Base-by-base conservation (phyloP, 2,797 vertebrate genomes). In the Pelobates cultripes region DNA sequence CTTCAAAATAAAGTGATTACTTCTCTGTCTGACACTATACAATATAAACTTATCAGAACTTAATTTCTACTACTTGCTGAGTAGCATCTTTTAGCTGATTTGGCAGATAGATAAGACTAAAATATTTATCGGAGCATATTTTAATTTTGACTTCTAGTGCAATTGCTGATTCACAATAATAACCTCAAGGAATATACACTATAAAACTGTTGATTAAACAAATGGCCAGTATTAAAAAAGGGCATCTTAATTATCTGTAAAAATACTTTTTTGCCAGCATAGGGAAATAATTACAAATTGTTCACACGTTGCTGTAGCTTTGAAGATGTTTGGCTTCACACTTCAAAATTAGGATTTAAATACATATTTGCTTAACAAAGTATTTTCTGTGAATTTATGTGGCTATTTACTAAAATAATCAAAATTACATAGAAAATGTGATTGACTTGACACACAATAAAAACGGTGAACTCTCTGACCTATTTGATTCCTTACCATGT, bases 291-390 rank as follows among this genome's bases (percentile, higher is more conserved):
- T 84, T 85, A 80, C 53, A 82, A 79, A 76, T 53, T 55, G 47
- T 86, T 71, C 84, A 74, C 42, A 42, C 73, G 70, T 86, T 71
- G 79, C 51, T 74, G 43, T 15, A 60, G 43, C 40, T 84, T 81
- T 70, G 83, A 44, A 40, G 10, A 71, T 84, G 79, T 88, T 81
- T 68, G 69, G 67, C 70, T 87, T 43, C 77, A 53, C 75, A 78
- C 85, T 86, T 44, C 79, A 82, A 83, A 88, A 80, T 72, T 84
- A 87, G 45, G 81, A 86, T 78, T 55, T 75, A 85, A 87, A 85
- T 43, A 86, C 79, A 85, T 82, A 76, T 42, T 86, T 85, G 7
- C 45, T 86, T 43, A 86, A 87, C 75, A 4, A 70, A 88, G 44
- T 14, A 73, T 80, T 85, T 73, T 0, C 81, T 80, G 86, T 75